A percentile compares a stretch with the other conserved stretches of the same genome.
phyloP scores from a whole-genome alignment of 2,113 vertebrate species.

The Syrrhaptes paradoxus region DNA sequence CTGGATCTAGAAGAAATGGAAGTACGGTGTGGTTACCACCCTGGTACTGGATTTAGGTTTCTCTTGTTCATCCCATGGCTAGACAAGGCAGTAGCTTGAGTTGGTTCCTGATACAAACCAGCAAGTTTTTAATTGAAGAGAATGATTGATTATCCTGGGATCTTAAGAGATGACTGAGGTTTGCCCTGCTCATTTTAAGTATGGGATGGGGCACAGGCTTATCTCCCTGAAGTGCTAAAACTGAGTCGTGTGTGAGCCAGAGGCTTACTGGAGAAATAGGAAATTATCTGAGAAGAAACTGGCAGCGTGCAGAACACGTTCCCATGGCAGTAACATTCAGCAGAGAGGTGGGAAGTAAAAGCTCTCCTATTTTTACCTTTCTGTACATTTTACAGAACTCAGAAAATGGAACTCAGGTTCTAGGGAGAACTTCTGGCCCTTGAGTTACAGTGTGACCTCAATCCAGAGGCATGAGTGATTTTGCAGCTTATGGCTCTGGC shows the following conservation, averaged over 20 bases:
- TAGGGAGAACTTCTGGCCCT: neutral
- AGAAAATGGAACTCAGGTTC: neutral
- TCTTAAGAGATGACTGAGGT: neutral
- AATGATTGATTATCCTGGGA: neutral
- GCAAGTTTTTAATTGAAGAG: neutral
- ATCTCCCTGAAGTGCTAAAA: constrained; percentile 41
- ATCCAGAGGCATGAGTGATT: neutral
- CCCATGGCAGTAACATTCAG: constrained; percentile 59
- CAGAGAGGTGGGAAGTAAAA: constrained; percentile 54
- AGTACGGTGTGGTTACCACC: neutral
- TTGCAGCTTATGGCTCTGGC: neutral
- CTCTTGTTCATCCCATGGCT: neutral
- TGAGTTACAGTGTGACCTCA: neutral
- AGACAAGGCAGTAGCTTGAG: neutral
- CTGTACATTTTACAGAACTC: constrained; percentile 8
- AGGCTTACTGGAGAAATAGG: constrained; percentile 48
- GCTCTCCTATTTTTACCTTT: constrained; percentile 58
- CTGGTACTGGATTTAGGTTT: neutral
- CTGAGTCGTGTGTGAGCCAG: constrained; percentile 65
- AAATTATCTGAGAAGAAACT: constrained; percentile 45
- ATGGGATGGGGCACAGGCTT: constrained; percentile 31
- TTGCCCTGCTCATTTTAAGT: constrained; percentile 52
- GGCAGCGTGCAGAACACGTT: constrained; percentile 38
- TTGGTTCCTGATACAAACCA: neutral
- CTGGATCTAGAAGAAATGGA: neutral